Evolutionary conservation across 2,797 vertebrate species (phyloP), one percentile per base, ranked within the genome.

Genomic region (Podarcis lilfordi): DNA sequence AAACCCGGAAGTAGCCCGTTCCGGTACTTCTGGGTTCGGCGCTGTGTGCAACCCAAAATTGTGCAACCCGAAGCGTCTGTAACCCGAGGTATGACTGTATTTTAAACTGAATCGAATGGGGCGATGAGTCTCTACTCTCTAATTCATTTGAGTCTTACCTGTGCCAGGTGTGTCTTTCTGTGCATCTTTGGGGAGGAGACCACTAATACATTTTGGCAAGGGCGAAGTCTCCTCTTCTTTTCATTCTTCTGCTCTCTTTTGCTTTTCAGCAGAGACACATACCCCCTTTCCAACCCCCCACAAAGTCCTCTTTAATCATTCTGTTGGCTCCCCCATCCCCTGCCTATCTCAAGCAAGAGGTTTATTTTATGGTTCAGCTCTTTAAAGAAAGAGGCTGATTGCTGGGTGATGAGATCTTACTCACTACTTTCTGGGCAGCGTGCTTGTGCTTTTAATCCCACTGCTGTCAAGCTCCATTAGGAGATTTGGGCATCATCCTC

Each of bases 381-480:
- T 92, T 95, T 93, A 78, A 93, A 92, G 90, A 90, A 93, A 94
- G 88, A 72, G 75, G 84, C 92, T 91, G 80, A 89, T 66, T 91
- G 95, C 91, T 72, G 92, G 91, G 72, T 91, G 86, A 45, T 86
- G 77, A 0, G 3, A 90, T 93, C 93, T 89, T 94, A 90, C 37
- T 76, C 1, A 0, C 89, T 64, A 84, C 95, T 89, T 89, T 91
- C 89, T 69, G 87, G 92, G 66, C 13, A 74, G 83, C 43, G 83
- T 29, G 0, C 82, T 94, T 83, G 86, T 89, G 96, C 95, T 96
- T 96, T 96, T 95, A 97, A 95, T 95, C 94, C 91, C 87, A 35
- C 91, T 74, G 95, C 96, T 97, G 96, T 97, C 96, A 97, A 93
- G 90, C 96, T 96, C 95, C 95, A 97, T 97, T 97, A 97, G 95